phyloP scores from a whole-genome alignment of 2,797 vertebrate species.

The Squalus acanthias region DNA sequence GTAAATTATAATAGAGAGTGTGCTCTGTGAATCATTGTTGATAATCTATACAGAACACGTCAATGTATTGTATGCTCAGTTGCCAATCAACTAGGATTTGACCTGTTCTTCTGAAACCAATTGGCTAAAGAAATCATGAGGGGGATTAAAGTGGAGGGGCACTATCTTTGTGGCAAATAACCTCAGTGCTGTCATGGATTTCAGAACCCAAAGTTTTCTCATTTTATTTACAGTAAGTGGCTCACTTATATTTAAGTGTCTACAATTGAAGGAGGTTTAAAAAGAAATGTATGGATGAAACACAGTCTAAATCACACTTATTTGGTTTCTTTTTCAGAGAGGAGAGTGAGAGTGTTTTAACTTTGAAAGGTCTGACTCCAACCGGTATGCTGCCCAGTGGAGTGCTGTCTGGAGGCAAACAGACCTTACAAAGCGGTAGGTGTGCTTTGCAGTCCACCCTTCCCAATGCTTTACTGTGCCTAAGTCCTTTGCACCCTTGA shows the following conservation, averaged over 20 bases:
- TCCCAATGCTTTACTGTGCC: not conserved
- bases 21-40: not conserved
- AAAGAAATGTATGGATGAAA: not conserved
- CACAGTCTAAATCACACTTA: not conserved
- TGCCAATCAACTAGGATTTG: no score
- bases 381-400: slow-evolving; percentile 75
- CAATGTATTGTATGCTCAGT: no score
- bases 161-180: not conserved
- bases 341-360: slow-evolving; percentile 77
- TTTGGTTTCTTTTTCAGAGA: slow-evolving; percentile 57
- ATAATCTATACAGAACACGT: not conserved
- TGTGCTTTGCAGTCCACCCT: slow-evolving; percentile 33
- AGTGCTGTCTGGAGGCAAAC: slow-evolving; percentile 70
- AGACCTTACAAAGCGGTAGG: slow-evolving; percentile 76
- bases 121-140: not conserved
- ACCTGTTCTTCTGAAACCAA: not conserved
- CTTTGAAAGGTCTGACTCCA: slow-evolving; percentile 72
- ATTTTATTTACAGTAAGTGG: not conserved
- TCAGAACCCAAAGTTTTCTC: not conserved
- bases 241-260: not conserved
- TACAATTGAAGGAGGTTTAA: not conserved
- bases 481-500: not conserved
- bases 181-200: not conserved
- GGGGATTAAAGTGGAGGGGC: not conserved
- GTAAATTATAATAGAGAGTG: not conserved